phyloP scores from a whole-genome alignment of 2,888 invertebrate species.

The Nasonovia ribisnigri region DNA sequence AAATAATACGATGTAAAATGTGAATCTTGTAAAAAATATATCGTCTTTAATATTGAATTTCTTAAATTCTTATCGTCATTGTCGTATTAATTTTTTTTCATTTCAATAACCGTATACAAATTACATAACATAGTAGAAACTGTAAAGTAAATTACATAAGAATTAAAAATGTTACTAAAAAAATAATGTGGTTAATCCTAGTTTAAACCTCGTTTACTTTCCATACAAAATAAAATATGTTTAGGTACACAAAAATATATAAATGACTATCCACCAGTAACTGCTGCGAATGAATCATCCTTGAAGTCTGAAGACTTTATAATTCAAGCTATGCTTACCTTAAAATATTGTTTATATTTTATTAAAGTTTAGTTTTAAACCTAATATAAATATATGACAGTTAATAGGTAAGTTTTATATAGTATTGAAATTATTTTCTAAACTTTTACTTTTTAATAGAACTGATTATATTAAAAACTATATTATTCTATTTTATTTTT shows the following conservation, averaged over 20 bases:
- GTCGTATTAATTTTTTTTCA: background rate
- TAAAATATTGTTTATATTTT: background rate
- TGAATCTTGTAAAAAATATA: background rate
- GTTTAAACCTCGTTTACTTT: background rate
- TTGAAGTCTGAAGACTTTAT: background rate
- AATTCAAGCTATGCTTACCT: background rate
- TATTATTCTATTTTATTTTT: background rate
- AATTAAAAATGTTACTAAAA: background rate
- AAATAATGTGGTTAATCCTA: background rate
- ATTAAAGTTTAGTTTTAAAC: background rate
- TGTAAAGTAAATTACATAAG: background rate
- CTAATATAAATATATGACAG: background rate
- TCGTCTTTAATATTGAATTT: background rate
- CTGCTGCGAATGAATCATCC: background rate
- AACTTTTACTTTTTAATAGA: background rate
- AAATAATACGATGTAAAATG: background rate
- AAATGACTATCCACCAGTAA: background rate
- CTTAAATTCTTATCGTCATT: background rate
- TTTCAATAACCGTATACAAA: background rate
- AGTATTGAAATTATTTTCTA: background rate
- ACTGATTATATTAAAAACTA: background rate
- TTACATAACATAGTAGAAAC: background rate
- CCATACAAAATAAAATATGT: background rate
- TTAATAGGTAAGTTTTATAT: background rate
- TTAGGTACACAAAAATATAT: background rate